Base-by-base conservation (phyloP, 2,888 invertebrate species). In the Pristionchus mayeri region DNA sequence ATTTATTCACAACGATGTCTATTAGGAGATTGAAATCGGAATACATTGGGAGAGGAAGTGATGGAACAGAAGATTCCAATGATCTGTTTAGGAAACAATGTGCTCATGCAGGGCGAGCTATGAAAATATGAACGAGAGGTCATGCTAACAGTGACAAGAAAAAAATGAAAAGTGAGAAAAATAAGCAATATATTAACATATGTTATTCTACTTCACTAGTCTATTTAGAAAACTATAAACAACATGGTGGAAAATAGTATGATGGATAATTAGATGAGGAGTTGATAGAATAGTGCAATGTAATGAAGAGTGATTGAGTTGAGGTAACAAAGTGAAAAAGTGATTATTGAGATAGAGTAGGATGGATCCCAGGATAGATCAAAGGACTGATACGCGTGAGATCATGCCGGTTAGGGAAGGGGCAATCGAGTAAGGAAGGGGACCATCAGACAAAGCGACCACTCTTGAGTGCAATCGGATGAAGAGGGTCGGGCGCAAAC, bases 331-430 rank as follows among this genome's bases (percentile, higher is more conserved):
- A 78, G 21, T 48, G 50, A 50, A 78, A 27, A 27, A 78, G 71
- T 71, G 71, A 71, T 71, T 78, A 78, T 50, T 24, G 30, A 7
- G 18, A 50, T n/a, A n/a, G 44, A 50, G 18, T 30, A 40, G 18
- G 18, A 75, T 75, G 18, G 37, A 60, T 63, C 37, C 34, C 3
- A 71, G 71, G 30, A 34, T 50, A 78, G 18, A 50, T 50, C 50
- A 78, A 78, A 50, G 76, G 34, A 50, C 48, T 78, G 48, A 24
- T 71, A 50, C 21, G 75, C 16, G 27, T 24, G 76, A 78, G 76
- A 78, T 78, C 76, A 78, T 78, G 76, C 76, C 76, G 48, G 76
- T 50, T 78, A 71, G 71, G 40, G 40, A 71, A 16, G n/a, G 24
- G 71, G 44, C 37, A 37, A 34, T 63, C 34, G 63, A 63, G 40